These are phyloP conservation scores for Syngnathus scovelli DNA, from an alignment of 2,113 vertebrate genomes.

Conservation along the genomic window DNA sequence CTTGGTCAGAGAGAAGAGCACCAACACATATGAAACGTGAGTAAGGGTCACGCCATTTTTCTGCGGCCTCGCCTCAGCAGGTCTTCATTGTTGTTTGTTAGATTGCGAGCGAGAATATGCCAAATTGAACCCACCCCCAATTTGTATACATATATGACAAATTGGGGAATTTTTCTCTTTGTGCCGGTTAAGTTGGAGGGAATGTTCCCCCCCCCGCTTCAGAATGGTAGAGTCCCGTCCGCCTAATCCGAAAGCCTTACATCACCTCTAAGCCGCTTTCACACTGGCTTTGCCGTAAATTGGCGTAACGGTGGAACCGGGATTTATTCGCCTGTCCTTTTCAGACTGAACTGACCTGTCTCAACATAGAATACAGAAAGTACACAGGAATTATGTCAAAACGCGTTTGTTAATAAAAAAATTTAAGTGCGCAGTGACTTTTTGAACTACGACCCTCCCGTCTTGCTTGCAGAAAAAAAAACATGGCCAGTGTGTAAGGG, in stretches of 20 bases:
- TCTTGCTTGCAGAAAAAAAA: too few species aligned
- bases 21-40: constrained; percentile 71
- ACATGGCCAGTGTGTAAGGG: too few species aligned
- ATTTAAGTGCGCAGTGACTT: too few species aligned
- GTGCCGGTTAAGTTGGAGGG: neutral
- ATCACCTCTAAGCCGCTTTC: constrained; percentile 1
- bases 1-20: constrained; percentile 74
- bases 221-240: neutral
- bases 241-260: neutral
- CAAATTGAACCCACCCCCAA: neutral
- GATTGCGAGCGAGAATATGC: neutral
- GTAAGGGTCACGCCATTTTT: constrained; percentile 22
- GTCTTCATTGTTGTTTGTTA: neutral
- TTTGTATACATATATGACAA: neutral
- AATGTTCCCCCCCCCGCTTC: neutral
- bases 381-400: too few species aligned
- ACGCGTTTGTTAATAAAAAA: too few species aligned
- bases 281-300: neutral
- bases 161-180: neutral
- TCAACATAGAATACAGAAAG: too few species aligned
- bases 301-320: constrained; percentile 2
- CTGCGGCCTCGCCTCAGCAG: neutral
- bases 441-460: too few species aligned
- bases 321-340: neutral
- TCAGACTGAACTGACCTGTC: neutral